Conservation (phyloP, 1,140 invertebrate genomes). For the Bombyx mori region ASM3026992v2 NC_085118.1:10536501-10537000, state of each 20-base stretch:
- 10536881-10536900: too few relatives aligned
- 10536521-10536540: slow-evolving; percentile 80
- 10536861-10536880: slow-evolving; percentile 2
- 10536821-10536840: slow-evolving; percentile 35
- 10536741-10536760: slow-evolving; percentile 85
- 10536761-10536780: slow-evolving; percentile 51
- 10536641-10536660: slow-evolving; percentile 31
- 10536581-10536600: slow-evolving; percentile 49
- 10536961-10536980: background rate
- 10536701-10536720: slow-evolving; percentile 79
- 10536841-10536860: slow-evolving; percentile 36
- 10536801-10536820: slow-evolving; percentile 62
- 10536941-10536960: background rate
- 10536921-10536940: background rate
- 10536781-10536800: slow-evolving; percentile 43
- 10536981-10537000: too few relatives aligned
- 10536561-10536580: slow-evolving; percentile 29
- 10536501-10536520: slow-evolving; percentile 81
- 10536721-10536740: slow-evolving; percentile 95
- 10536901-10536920: background rate
- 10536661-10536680: slow-evolving; percentile 54
- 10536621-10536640: slow-evolving; percentile 34
- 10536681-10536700: slow-evolving; percentile 51
- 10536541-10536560: slow-evolving; percentile 39
- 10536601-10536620: slow-evolving; percentile 49